Percentiles rank a stretch among this genome's conserved stretches.
Evolutionary conservation across 2,888 invertebrate species (phyloP).

Genomic region (Drosophila picticornis): DNA sequence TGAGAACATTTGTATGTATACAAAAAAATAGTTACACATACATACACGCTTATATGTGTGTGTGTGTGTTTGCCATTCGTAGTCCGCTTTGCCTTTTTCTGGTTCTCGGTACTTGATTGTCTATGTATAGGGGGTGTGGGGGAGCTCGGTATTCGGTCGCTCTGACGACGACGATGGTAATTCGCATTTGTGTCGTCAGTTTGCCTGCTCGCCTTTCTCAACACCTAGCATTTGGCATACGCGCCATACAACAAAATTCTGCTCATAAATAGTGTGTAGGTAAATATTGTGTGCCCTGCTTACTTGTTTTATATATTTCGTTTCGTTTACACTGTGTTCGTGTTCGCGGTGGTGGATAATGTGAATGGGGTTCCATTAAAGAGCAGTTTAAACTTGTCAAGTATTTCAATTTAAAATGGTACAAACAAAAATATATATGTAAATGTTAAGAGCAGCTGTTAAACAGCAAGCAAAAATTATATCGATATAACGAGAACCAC

Average conservation of each 20-base stretch:
- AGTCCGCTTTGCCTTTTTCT: constrained; percentile 28
- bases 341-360: not conserved
- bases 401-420: constrained; percentile 29
- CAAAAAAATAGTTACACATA: not conserved
- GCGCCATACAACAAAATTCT: constrained; percentile 81
- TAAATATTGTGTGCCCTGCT: constrained; percentile 48
- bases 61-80: constrained; percentile 18
- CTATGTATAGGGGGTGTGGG: not conserved
- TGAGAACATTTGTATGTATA: not conserved
- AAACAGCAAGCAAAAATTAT: constrained; percentile 33
- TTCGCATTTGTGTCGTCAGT: constrained; percentile 34
- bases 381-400: constrained; percentile 11
- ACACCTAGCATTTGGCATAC: constrained; percentile 81
- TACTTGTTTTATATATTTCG: not conserved
- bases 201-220: constrained; percentile 70
- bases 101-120: constrained; percentile 1
- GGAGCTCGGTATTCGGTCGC: constrained; percentile 12
- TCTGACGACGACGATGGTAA: constrained; percentile 13
- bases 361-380: constrained; percentile 31
- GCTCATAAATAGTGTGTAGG: constrained; percentile 78
- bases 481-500: constrained; percentile 43
- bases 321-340: not conserved
- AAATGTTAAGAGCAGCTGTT: constrained; percentile 40
- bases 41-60: not conserved
- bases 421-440: constrained; percentile 26